Conservation (phyloP, 2,888 invertebrate species). For the Xestia sexstrigata region DNA sequence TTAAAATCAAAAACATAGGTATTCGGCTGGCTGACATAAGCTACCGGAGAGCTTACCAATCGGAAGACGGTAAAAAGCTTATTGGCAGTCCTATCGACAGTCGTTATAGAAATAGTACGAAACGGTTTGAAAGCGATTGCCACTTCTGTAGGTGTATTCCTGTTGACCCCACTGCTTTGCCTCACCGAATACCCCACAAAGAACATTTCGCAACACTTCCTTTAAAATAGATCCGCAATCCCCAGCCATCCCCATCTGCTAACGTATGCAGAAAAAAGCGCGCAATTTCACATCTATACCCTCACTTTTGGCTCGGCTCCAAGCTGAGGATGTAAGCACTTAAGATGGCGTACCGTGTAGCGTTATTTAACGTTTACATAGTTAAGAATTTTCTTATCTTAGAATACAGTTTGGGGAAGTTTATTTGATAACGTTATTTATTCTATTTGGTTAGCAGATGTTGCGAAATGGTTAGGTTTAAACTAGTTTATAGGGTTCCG, state of each 20-base stretch:
- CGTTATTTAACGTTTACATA: slow-evolving; percentile 44
- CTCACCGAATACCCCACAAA: neutral
- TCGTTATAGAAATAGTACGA: too few species aligned
- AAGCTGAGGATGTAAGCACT: slow-evolving; percentile 54
- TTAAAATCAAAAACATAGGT: too few species aligned
- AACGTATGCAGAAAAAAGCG: slow-evolving; percentile 50
- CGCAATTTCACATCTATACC: slow-evolving; percentile 46
- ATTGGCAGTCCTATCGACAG: too few species aligned
- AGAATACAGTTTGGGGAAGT: slow-evolving; percentile 36
- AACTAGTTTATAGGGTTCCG: too few species aligned
- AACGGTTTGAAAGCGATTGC: too few species aligned
- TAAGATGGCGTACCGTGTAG: slow-evolving; percentile 52
- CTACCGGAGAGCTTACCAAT: too few species aligned
- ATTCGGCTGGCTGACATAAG: too few species aligned
- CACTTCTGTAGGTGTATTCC: too few species aligned
- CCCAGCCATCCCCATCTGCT: slow-evolving; percentile 30
- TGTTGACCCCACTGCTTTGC: too few species aligned
- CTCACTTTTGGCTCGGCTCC: slow-evolving; percentile 61
- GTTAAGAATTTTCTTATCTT: slow-evolving; percentile 63
- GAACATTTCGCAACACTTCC: slow-evolving; percentile 26
- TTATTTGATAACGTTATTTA: slow-evolving; percentile 59
- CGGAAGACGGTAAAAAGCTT: too few species aligned
- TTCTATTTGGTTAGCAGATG: slow-evolving; percentile 28
- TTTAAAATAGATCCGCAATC: slow-evolving; percentile 18
- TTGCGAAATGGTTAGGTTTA: neutral